A percentile compares a stretch with the other conserved stretches of the same genome.
Conservation (phyloP, 2,888 invertebrate species). For the Apotomis capreana region DNA sequence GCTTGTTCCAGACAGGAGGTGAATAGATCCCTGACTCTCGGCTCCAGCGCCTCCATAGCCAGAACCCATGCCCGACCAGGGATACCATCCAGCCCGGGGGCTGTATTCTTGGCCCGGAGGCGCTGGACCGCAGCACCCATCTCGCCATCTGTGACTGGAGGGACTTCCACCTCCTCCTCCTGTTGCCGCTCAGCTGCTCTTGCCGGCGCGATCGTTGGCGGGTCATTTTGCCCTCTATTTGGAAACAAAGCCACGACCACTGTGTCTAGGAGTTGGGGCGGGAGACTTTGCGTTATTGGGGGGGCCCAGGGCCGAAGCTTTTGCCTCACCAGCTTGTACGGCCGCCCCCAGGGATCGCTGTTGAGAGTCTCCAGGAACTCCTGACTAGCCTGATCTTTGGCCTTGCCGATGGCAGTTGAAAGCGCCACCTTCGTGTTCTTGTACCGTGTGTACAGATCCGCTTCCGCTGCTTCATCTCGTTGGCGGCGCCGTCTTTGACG, state of each 20-base stretch:
- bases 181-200: not conserved
- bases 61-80: no score
- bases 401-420: not conserved
- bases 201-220: not conserved
- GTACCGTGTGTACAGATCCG: no score
- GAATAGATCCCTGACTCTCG: no score
- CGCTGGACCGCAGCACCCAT: not conserved
- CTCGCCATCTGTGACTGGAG: not conserved
- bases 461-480: no score
- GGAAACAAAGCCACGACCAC: conserved; percentile 1
- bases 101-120: not conserved
- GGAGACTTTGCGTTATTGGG: not conserved
- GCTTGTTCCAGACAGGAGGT: no score
- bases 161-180: not conserved
- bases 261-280: not conserved
- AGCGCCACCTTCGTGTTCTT: no score
- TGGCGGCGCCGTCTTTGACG: no score
- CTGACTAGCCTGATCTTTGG: not conserved
- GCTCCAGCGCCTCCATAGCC: no score
- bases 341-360: conserved; percentile 6
- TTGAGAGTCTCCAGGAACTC: not conserved
- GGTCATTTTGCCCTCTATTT: not conserved
- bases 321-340: not conserved
- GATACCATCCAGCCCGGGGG: not conserved
- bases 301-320: conserved; percentile 3